Evolutionary conservation across 2,113 vertebrate genomes (phyloP).

Genomic region (Ptyas mucosa): DNA sequence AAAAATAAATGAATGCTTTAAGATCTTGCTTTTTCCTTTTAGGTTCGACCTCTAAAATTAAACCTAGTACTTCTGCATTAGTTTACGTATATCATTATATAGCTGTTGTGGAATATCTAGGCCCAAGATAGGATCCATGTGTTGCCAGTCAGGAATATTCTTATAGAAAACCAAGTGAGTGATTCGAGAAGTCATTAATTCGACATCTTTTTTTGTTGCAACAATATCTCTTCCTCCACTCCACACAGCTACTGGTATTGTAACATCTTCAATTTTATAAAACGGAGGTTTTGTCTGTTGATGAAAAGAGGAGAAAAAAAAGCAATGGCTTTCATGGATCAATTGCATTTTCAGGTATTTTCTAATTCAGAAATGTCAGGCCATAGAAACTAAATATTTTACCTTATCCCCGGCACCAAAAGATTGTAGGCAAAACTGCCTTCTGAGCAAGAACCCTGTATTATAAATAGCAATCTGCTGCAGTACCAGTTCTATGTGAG

Average conservation of each 20-base stretch:
- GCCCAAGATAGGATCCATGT: constrained; percentile 84
- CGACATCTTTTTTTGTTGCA: constrained; percentile 68
- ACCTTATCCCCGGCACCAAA: neutral
- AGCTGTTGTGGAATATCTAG: constrained; percentile 75
- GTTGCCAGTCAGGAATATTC: constrained; percentile 78
- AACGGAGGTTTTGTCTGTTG: constrained; percentile 48
- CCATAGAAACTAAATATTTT: neutral
- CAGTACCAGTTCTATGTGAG: too few relatives aligned
- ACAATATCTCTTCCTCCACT: constrained; percentile 74
- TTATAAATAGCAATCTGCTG: too few relatives aligned
- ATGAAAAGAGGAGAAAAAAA: neutral
- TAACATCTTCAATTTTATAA: constrained; percentile 73
- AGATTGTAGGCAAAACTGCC: neutral
- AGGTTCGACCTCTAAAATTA: neutral
- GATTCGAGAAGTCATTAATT: constrained; percentile 70
- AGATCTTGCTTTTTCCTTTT: neutral
- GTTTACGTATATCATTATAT: constrained; percentile 72
- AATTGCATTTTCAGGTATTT: neutral
- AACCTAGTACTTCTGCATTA: constrained; percentile 64
- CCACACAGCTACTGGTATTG: constrained; percentile 82
- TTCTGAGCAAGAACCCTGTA: neutral
- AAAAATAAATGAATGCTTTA: neutral
- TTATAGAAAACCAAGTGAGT: constrained; percentile 68
- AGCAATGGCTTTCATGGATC: neutral
- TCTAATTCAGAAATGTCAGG: neutral